Conservation (phyloP, 2,888 invertebrate genomes). For the Drosophila bunnanda region DNA sequence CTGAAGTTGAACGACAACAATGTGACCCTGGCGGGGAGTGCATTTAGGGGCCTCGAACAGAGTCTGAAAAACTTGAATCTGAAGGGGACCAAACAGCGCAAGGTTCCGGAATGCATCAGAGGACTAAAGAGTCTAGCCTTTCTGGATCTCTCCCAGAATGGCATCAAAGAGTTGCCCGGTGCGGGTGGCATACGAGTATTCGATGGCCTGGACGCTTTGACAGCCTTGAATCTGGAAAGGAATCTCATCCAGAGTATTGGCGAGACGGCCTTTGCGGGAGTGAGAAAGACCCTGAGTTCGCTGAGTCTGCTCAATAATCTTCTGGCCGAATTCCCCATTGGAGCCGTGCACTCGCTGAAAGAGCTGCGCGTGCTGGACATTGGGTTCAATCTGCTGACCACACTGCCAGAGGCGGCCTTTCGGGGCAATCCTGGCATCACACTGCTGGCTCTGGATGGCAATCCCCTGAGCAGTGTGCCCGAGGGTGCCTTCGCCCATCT, state of each 20-base stretch:
- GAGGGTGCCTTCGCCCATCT: conserved; percentile 91
- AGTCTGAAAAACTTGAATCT: conserved; percentile 94
- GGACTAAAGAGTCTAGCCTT: conserved; percentile 93
- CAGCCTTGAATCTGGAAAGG: conserved; percentile 92
- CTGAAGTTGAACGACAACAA: conserved; percentile 95
- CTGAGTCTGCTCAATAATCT: conserved; percentile 95
- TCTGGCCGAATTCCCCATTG: conserved; percentile 93
- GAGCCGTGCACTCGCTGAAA: conserved; percentile 90
- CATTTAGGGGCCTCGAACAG: conserved; percentile 92
- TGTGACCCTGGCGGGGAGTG: conserved; percentile 89
- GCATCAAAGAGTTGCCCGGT: conserved; percentile 92
- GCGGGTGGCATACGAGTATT: conserved; percentile 88
- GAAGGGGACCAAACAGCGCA: conserved; percentile 93
- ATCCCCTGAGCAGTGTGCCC: conserved; percentile 93
- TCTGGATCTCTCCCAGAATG: conserved; percentile 95
- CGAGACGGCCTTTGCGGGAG: conserved; percentile 91
- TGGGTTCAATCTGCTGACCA: conserved; percentile 94
- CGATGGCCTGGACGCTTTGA: conserved; percentile 91
- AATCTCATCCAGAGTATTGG: conserved; percentile 93
- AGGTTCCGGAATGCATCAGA: conserved; percentile 91
- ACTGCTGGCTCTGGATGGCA: conserved; percentile 94
- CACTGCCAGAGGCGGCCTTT: conserved; percentile 92
- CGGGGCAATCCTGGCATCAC: conserved; percentile 93
- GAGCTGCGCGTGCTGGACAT: conserved; percentile 95
- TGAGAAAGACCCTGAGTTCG: conserved; percentile 93